Percentiles rank a stretch among this genome's conserved stretches.
Evolutionary conservation across 2,113 vertebrate genomes (phyloP).

Genomic region (Morone saxatilis): DNA sequence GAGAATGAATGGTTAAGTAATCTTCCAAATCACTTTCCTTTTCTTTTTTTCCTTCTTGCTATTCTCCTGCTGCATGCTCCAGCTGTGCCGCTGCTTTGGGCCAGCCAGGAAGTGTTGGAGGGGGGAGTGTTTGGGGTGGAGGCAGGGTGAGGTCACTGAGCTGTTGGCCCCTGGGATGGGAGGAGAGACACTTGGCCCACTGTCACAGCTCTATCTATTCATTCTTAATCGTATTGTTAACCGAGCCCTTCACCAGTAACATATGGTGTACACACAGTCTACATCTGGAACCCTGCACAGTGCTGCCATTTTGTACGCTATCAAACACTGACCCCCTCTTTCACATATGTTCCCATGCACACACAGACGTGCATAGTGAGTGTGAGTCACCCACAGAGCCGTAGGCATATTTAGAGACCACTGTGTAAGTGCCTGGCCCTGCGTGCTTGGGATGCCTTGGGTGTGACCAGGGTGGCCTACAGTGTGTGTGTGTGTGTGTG

Average conservation of each 20-base stretch:
- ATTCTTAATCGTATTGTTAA: slow-evolving; percentile 43
- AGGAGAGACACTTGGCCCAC: slow-evolving; percentile 63
- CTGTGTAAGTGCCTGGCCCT: slow-evolving; percentile 67
- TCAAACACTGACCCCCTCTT: slow-evolving; percentile 45
- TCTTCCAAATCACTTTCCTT: slow-evolving; percentile 50
- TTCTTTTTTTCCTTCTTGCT: background rate
- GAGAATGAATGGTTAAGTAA: slow-evolving; percentile 67
- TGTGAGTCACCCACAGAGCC: slow-evolving; percentile 64
- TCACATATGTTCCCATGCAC: slow-evolving; percentile 22
- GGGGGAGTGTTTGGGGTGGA: slow-evolving; percentile 66
- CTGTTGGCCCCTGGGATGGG: slow-evolving; percentile 71
- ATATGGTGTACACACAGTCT: slow-evolving; percentile 21
- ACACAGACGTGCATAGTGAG: slow-evolving; percentile 16
- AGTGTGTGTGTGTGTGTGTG: slow-evolving; percentile 41
- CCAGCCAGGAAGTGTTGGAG: slow-evolving; percentile 69
- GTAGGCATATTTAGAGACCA: slow-evolving; percentile 75
- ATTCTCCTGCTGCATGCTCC: slow-evolving; percentile 52
- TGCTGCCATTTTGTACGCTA: slow-evolving; percentile 55
- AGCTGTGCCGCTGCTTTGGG: slow-evolving; percentile 67
- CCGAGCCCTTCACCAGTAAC: slow-evolving; percentile 27
- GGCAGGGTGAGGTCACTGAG: slow-evolving; percentile 77
- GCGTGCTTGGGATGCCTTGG: slow-evolving; percentile 81
- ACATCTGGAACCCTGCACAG: slow-evolving; percentile 33
- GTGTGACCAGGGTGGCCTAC: slow-evolving; percentile 77
- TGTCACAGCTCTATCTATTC: slow-evolving; percentile 67